Conservation (phyloP, 2,888 invertebrate species). For the Nemapogon koenigi region DNA sequence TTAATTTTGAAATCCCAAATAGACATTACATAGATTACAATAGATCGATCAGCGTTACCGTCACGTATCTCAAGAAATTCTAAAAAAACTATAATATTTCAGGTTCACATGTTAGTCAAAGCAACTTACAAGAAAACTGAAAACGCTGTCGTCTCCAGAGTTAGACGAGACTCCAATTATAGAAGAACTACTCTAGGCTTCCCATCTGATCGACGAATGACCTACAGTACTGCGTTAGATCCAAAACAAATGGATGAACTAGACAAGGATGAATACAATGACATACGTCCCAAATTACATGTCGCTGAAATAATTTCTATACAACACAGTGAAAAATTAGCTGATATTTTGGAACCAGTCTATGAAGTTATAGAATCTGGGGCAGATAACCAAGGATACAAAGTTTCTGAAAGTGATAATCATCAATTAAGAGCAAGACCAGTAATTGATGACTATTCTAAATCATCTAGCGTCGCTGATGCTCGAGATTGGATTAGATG, state of each 20-base stretch:
- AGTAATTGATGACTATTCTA: constrained; percentile 28
- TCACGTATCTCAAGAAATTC: too few relatives aligned
- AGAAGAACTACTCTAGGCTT: constrained; percentile 30
- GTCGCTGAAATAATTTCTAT: constrained; percentile 56
- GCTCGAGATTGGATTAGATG: constrained; percentile 43
- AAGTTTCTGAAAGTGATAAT: background rate
- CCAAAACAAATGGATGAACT: constrained; percentile 24
- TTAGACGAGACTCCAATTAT: constrained; percentile 32
- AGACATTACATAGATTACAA: too few relatives aligned
- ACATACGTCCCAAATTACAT: constrained; percentile 37
- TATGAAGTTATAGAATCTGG: constrained; percentile 47
- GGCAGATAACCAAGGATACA: constrained; percentile 30
- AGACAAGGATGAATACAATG: constrained; percentile 27
- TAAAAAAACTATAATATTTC: constrained; percentile 16
- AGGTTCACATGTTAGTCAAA: constrained; percentile 49
- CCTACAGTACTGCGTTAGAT: constrained; percentile 37
- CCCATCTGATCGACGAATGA: constrained; percentile 36
- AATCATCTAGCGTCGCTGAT: constrained; percentile 43
- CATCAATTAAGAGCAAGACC: background rate
- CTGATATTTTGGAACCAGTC: constrained; percentile 49
- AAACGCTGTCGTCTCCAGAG: constrained; percentile 39
- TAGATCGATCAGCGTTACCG: too few relatives aligned
- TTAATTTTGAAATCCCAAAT: too few relatives aligned
- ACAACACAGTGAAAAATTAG: constrained; percentile 45
- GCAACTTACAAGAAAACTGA: constrained; percentile 52